Base-by-base conservation (phyloP, 1,140 invertebrate genomes). In the Lucilia cuprina region DNA sequence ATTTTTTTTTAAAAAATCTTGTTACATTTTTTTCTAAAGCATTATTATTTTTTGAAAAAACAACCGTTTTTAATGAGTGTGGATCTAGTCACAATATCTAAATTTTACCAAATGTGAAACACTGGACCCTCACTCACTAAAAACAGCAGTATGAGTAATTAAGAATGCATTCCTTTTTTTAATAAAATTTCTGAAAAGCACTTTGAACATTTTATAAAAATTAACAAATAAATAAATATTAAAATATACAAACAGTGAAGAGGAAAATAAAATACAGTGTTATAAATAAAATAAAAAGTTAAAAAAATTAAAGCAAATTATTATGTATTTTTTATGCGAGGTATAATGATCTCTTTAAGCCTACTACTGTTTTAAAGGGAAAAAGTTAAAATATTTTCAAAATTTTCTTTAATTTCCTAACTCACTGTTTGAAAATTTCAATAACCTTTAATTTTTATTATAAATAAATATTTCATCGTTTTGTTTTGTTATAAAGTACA, bases 51-150 rank as follows among this genome's bases (percentile, higher is more conserved):
- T 41, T 74, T 34, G 89, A 86, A 84, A 87, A 85, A 86, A 90
- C 88, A 87, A 87, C 88, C 90, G 88, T 91, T 91, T 87, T 91
- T 91, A 91, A 91, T 91, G 90, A 91, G 90, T 91, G 90, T 91
- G 90, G 90, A 91, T 91, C 90, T 91, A 91, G 90, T 91, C 90
- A 91, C 90, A 91, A 91, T 87, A 87, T 86, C 35, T 47, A 74
- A 84, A 85, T 86, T 84, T 17, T 10, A 55, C 50, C 25, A 85
- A 88, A 91, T 91, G 90, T 91, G 89, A 90, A 91, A 91, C 89
- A 91, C 90, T 90, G 90, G 88, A 89, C 89, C 90, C 90, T 89
- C 90, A 91, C 90, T 86, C 90, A 91, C 89, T 91, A 89, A 89
- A 91, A 91, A 91, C 89, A 91, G 88, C 84, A 90, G 87, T 86